Percentiles rank a stretch among this genome's conserved stretches.
These are phyloP conservation scores for Rhopalosiphum maidis DNA, from an alignment of 1,140 invertebrate species.

Conservation along the genomic window DNA sequence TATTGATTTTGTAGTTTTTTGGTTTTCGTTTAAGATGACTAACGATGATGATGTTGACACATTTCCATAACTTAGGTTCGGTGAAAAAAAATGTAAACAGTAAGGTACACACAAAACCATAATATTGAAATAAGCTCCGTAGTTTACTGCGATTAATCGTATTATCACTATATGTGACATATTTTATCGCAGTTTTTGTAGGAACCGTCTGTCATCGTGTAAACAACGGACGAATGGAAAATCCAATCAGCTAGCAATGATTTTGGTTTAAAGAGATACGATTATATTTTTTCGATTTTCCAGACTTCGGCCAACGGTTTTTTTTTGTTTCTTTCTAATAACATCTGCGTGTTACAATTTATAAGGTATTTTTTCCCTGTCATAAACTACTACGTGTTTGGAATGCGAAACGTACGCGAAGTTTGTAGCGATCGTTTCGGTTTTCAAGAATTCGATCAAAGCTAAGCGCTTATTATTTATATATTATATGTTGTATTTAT, in stretches of 20 bases:
- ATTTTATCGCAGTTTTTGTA: background rate
- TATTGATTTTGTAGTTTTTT: background rate
- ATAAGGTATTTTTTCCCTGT: background rate
- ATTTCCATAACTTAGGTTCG: too few species aligned
- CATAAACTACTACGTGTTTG: background rate
- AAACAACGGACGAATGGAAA: background rate
- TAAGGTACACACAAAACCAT: background rate
- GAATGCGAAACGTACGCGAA: background rate
- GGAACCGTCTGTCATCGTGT: background rate
- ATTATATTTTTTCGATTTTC: constrained; percentile 16
- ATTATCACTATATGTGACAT: background rate
- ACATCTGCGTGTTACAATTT: background rate
- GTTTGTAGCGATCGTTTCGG: background rate
- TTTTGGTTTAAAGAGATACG: background rate
- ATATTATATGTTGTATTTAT: background rate
- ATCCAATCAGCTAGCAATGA: background rate
- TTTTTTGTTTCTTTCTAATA: background rate
- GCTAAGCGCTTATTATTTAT: background rate
- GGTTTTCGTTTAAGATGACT: background rate
- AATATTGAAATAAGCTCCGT: background rate
- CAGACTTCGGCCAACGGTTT: background rate
- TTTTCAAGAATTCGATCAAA: constrained; percentile 20
- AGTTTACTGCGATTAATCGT: background rate
- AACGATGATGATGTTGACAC: too few species aligned
- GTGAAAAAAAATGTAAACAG: background rate